phyloP scores from a whole-genome alignment of 2,888 invertebrate genomes.

The Encarsia formosa region DNA sequence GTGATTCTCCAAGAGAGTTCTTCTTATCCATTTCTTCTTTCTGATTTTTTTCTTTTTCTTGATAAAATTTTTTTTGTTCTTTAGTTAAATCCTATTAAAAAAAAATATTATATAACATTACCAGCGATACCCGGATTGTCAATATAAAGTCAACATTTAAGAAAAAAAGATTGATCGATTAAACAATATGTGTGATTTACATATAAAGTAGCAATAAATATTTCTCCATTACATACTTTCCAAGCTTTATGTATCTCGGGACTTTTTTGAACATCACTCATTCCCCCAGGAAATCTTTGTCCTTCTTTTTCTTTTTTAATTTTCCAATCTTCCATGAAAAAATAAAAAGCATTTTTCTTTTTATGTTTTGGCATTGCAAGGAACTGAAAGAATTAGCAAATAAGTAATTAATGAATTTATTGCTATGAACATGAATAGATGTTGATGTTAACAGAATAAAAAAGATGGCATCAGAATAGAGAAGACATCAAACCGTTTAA shows the following conservation, averaged over 20 bases:
- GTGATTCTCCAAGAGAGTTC: slow-evolving; percentile 39
- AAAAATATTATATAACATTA: neutral
- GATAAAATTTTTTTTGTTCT: slow-evolving; percentile 34
- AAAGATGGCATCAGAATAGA: too few relatives aligned
- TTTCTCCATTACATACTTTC: neutral
- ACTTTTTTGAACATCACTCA: slow-evolving; percentile 26
- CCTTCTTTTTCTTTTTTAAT: slow-evolving; percentile 34
- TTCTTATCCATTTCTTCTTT: slow-evolving; percentile 36
- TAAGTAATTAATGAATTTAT: too few relatives aligned
- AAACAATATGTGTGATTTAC: too few relatives aligned
- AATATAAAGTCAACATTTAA: too few relatives aligned
- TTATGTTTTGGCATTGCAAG: too few relatives aligned
- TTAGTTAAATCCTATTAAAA: slow-evolving; percentile 28
- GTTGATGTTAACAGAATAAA: too few relatives aligned
- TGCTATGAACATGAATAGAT: too few relatives aligned
- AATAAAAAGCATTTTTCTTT: slow-evolving; percentile 41
- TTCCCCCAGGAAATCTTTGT: slow-evolving; percentile 30
- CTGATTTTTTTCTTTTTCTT: slow-evolving; percentile 35
- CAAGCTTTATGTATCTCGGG: neutral
- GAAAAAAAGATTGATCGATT: too few relatives aligned
- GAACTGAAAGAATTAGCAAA: too few relatives aligned
- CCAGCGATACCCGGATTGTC: too few relatives aligned
- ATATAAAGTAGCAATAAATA: too few relatives aligned
- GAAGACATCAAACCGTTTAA: too few relatives aligned
- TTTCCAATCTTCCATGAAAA: slow-evolving; percentile 45